These are phyloP conservation scores for Acanthornis magna DNA, from an alignment of 2,797 vertebrate species.

Conservation along the genomic window DNA sequence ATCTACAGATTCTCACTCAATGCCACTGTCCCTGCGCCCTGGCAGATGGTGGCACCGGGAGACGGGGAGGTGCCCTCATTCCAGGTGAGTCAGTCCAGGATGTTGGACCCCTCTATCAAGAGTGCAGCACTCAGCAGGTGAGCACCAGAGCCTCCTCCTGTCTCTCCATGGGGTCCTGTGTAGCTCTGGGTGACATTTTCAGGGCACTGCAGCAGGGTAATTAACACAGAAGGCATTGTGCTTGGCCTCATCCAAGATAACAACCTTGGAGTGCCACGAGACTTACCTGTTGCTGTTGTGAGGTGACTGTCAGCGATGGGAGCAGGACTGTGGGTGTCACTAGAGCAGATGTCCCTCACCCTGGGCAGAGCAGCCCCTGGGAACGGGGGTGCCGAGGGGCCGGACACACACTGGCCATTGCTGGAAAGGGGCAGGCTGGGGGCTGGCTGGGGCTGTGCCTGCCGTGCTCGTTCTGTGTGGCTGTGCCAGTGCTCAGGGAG, in stretches of 20 bases:
- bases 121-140: conserved; percentile 37
- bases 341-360: neutral
- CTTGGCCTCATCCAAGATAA: neutral
- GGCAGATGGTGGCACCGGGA: conserved; percentile 81
- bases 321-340: neutral
- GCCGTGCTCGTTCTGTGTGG: neutral
- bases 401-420: rapidly evolving
- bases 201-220: neutral
- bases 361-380: neutral
- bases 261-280: neutral
- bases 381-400: neutral
- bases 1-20: conserved; percentile 92
- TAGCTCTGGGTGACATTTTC: neutral
- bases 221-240: neutral
- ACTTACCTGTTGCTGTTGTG: neutral
- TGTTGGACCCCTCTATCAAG: conserved; percentile 14
- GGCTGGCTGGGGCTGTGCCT: neutral
- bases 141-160: conserved; percentile 17
- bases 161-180: neutral
- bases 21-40: conserved; percentile 82
- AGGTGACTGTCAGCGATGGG: neutral
- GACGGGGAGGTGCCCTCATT: conserved; percentile 90
- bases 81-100: conserved; percentile 79
- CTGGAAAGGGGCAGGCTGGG: neutral
- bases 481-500: conserved; percentile 33